Conservation (phyloP, 2,113 vertebrate species). For the Corythornis vintsioides region DNA sequence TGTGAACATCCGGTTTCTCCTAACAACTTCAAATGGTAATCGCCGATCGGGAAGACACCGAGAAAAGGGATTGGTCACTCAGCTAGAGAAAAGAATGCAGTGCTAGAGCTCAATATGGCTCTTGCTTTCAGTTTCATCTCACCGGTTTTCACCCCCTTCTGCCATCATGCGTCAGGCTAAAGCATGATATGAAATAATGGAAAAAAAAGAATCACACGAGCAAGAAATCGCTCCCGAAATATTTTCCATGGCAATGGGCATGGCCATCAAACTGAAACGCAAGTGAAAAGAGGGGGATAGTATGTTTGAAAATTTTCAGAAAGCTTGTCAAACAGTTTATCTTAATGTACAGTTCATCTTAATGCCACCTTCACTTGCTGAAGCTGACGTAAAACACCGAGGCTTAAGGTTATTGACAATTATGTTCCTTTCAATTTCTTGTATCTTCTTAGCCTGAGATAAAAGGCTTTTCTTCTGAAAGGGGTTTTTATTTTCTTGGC, state of each 20-base stretch:
- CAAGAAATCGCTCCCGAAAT: neutral
- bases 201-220: neutral
- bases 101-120: neutral
- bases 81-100: neutral
- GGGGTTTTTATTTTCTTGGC: neutral
- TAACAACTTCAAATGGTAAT: neutral
- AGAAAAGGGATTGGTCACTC: neutral
- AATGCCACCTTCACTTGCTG: neutral
- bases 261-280: neutral
- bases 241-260: neutral
- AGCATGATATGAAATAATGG: neutral
- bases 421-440: neutral
- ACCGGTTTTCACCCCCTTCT: constrained; percentile 1
- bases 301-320: neutral
- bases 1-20: neutral
- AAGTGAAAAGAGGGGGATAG: neutral
- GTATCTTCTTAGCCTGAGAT: neutral
- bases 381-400: neutral
- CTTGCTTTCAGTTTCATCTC: neutral
- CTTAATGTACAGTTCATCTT: neutral
- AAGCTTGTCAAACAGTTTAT: neutral
- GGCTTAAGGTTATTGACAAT: neutral
- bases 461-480: neutral
- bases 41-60: neutral
- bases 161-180: neutral